phyloP scores from a whole-genome alignment of 2,113 vertebrate species.

The Hippocampus guttulatus region DNA sequence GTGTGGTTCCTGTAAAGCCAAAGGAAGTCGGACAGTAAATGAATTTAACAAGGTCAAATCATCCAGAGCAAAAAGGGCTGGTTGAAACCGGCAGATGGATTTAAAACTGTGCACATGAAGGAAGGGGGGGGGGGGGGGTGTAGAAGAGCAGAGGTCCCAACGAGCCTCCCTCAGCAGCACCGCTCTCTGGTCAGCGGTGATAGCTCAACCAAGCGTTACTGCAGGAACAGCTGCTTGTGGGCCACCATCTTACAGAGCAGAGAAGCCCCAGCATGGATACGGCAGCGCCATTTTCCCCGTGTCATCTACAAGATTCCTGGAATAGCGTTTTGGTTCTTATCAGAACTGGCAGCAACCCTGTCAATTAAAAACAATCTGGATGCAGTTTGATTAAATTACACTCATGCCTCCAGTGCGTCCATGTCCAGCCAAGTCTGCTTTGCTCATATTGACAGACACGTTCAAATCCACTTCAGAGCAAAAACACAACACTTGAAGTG shows the following conservation, averaged over 20 bases:
- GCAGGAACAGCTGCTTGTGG: conserved; percentile 65
- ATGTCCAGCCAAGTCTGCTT: not conserved
- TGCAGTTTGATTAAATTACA: not conserved
- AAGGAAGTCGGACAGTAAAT: conserved; percentile 43
- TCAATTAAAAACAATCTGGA: not conserved
- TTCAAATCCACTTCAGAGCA: conserved; percentile 26
- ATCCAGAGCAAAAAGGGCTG: conserved; percentile 28
- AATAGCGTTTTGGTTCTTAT: not conserved
- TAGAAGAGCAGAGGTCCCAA: conserved; percentile 19
- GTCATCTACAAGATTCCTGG: conserved; percentile 24
- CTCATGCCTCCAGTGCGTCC: not conserved
- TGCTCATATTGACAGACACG: conserved; percentile 12
- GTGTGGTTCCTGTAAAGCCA: conserved; percentile 39
- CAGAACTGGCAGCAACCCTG: conserved; percentile 4
- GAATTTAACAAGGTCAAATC: conserved; percentile 44
- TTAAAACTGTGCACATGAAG: conserved; percentile 11
- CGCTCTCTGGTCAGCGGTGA: conserved; percentile 55
- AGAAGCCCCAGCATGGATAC: conserved; percentile 34
- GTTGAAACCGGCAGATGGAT: conserved; percentile 24
- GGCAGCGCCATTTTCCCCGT: conserved; percentile 61
- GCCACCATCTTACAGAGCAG: conserved; percentile 67
- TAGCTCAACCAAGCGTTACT: conserved; percentile 47
- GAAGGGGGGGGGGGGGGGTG: not conserved
- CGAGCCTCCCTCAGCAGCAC: conserved; percentile 57
- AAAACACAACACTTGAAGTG: conserved; percentile 23